Conservation (phyloP, 2,113 vertebrate genomes). For the Anguilla rostrata region DNA sequence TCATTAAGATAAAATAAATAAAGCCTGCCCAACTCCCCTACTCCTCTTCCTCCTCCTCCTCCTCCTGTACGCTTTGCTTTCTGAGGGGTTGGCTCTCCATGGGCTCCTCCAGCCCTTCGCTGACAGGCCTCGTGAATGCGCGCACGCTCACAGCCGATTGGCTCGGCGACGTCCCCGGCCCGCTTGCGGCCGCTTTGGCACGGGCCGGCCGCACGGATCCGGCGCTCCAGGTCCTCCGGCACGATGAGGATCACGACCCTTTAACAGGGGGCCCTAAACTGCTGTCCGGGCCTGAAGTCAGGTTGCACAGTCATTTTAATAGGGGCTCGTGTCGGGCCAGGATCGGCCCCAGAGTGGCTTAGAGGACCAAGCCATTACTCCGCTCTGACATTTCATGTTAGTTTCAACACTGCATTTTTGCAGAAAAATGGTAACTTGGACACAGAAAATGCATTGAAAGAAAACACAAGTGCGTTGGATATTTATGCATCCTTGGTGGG, state of each 20-base stretch:
- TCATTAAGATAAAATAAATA: not conserved
- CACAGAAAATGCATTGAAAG: no score
- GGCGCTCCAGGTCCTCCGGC: not conserved
- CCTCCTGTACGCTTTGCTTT: not conserved
- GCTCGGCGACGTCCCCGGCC: not conserved
- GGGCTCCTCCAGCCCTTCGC: not conserved
- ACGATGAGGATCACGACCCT: not conserved
- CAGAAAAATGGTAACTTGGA: no score
- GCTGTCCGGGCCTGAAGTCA: not conserved
- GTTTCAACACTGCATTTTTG: no score
- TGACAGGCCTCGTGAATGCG: constrained; percentile 2
- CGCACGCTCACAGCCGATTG: not conserved
- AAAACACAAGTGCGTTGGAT: no score
- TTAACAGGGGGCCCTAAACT: not conserved
- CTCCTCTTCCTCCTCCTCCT: not conserved
- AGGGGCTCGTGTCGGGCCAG: not conserved
- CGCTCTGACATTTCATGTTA: no score
- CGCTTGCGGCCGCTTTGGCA: not conserved
- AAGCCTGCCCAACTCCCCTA: no score
- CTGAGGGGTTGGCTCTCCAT: not conserved
- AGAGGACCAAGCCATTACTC: not conserved
- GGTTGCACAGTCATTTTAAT: not conserved
- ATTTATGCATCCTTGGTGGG: no score
- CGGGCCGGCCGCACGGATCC: not conserved
- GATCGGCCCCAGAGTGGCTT: not conserved